Base-by-base conservation (phyloP, 2,888 invertebrate genomes). In the Strigamia transsilvanica region DNA sequence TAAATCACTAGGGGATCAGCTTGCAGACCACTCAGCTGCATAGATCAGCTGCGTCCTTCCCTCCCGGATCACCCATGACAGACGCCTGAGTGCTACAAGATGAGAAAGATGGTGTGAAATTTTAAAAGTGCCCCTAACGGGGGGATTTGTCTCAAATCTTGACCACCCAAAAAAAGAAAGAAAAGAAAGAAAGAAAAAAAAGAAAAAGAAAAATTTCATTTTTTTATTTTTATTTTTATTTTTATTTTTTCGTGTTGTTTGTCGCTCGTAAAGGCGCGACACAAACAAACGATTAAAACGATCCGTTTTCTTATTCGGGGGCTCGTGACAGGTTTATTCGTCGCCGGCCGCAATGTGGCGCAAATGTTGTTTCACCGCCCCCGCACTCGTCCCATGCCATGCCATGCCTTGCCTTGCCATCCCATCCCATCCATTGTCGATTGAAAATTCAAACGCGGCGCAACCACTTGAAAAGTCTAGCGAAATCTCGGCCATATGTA, bases 1-100 rank as follows among this genome's bases (percentile, higher is more conserved):
- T 80, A 80, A 80, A 80, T 80, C 80, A 80, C 80, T 23, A 21
- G 18, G 80, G 80, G 80, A 80, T 80, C 80, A 80, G 80, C 42
- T 46, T 80, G 80, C 80, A 80, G 61, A 18, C 42, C 46, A 80
- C 42, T 80, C 23, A 41, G 34, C 41, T 23, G 80, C 80, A 80
- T 80, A 80, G 80, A 80, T 80, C 80, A 42, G 80, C 46, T 42
- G 80, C 46, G 41, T 18, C 42, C 80, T 27, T 38, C 41, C 80
- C 42, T 18, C 80, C 6, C n/a, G 80, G 80, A 80, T 80, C 41
- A 80, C 80, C 80, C 41, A 18, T 80, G 80, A 80, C 80, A 80
- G 80, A 80, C 27, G 18, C n/a, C 34, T 78, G 78, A 27, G 78
- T 78, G 41, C 15, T 27, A 10, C 27, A 12, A 78, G 78, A 78